Conservation (phyloP, 2,888 invertebrate species). For the Leptodirus hochenwartii region DNA sequence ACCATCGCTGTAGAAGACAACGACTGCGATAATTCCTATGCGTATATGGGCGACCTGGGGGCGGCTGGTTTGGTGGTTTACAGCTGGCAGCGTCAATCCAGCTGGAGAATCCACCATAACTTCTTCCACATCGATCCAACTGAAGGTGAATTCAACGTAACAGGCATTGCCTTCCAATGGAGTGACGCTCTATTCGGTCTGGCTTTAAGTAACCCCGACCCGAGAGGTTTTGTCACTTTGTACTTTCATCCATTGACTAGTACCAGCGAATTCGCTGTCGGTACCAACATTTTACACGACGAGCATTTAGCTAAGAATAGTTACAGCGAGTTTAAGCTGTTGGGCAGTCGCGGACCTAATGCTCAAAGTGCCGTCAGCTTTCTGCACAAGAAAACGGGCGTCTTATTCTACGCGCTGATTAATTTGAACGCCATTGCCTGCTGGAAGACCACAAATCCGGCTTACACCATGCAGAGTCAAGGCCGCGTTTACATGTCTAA, state of each 20-base stretch:
- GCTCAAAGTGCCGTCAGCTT: constrained; percentile 58
- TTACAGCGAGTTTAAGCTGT: constrained; percentile 43
- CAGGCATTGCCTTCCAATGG: constrained; percentile 52
- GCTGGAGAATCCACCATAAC: constrained; percentile 55
- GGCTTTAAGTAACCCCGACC: constrained; percentile 42
- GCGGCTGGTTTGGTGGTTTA: constrained; percentile 55
- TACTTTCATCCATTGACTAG: constrained; percentile 69
- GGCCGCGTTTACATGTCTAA: constrained; percentile 54
- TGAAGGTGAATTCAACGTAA: constrained; percentile 53
- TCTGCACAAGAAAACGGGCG: constrained; percentile 48
- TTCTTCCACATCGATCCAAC: constrained; percentile 35
- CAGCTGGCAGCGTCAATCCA: constrained; percentile 49
- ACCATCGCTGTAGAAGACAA: constrained; percentile 61
- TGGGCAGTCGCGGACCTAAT: constrained; percentile 52
- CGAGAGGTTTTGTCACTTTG: constrained; percentile 48
- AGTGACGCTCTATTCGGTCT: constrained; percentile 61
- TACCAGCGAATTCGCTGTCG: constrained; percentile 57
- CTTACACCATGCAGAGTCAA: constrained; percentile 49
- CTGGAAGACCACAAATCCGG: constrained; percentile 52
- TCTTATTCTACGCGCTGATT: constrained; percentile 55
- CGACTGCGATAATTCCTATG: constrained; percentile 52
- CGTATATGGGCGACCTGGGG: constrained; percentile 52
- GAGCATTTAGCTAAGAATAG: constrained; percentile 29
- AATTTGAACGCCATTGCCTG: constrained; percentile 62
- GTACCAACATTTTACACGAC: constrained; percentile 45